Base-by-base conservation (phyloP, 1,140 invertebrate genomes). In the Rhagoletis zephyria region DNA sequence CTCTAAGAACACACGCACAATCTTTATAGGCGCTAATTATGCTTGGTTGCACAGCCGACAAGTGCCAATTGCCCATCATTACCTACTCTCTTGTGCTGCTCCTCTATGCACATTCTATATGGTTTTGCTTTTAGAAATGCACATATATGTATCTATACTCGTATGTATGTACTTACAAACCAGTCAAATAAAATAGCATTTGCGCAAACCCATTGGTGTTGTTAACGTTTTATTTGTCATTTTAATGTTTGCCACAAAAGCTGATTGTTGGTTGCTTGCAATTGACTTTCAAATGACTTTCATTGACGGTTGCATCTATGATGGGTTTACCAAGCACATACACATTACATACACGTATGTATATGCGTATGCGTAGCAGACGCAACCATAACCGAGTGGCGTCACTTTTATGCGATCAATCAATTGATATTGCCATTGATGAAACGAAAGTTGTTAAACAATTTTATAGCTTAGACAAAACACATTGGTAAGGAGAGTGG, bases 11-110 rank as follows among this genome's bases (percentile, higher is more conserved):
- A 65, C 19, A 65, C 64, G 64, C 64, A 65, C 64, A 30, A 0
- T 12, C 30, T 67, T 67, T 67, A 67, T 67, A 42, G 65, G 65
- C 65, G 65, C 65, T 67, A 67, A 67, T 67, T 67, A 40, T 67
- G 65, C 65, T 67, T 67, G 65, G 65, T 40, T 67, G 65, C 65
- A 67, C 65, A 67, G 42, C 65, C 42, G 65, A 67, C 65, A 67
- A 67, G 65, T 67, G 65, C 19, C 30, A 67, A 67, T 67, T 67
- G 65, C 10, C 65, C 64, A 67, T 67, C 30, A 67, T 67, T 67
- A 40, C n/a, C n/a, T n/a, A n/a, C 65, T 67, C 42, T 67, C n/a
- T n/a, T n/a, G n/a, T n/a, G n/a, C n/a, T n/a, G n/a, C n/a, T n/a
- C n/a, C n/a, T n/a, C n/a, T n/a, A n/a, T n/a, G n/a, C n/a, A n/a